Base-by-base conservation (phyloP, 2,113 vertebrate genomes). In the Etia nguti region DNA sequence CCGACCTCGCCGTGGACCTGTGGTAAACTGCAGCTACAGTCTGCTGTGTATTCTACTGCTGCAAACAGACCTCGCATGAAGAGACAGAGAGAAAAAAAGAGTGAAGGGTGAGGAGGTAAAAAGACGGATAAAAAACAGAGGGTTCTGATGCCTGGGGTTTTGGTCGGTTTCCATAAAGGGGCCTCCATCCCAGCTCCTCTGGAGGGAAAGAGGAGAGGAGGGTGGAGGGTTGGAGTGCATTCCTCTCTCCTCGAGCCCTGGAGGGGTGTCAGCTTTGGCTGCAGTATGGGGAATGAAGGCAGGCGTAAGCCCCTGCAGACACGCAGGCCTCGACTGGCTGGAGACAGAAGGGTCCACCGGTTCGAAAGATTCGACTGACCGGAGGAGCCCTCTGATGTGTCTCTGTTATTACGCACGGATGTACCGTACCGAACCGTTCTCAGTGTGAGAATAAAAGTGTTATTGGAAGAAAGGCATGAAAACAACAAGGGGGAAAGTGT, bases 241-340 rank as follows among this genome's bases (percentile, higher is more conserved):
- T 93, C 93, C 93, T 95, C 90, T 73, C 83, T 88, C 89, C 65
- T 90, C 79, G 22, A 95, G 88, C 93, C 94, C 92, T 86, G 90
- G 75, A 95, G 95, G 92, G 88, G 88, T 92, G 92, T 90, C 48
- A 84, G 75, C 87, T 92, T 95, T 94, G 93, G 92, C 94, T 92
- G 90, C 82, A 80, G 87, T 92, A 52, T 68, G 1, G 29, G 65
- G 87, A 92, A 88, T 80, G 90, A 88, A 94, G 86, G 92, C 90
- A 90, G 90, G 62, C 82, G 81, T 92, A 92, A 92, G 93, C 89
- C 93, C 93, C 91, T 86, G 90, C 91, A 93, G 91, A 90, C 94
- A 93, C 87, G 88, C 89, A 94, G 88, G 88, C 82, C 92, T 91
- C n/a, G 60, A 87, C 90, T 80, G 89, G 87, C 83, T 93, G 86